Evolutionary conservation across 1,140 invertebrate species (phyloP), one percentile per base, ranked within the genome.

Genomic region (Luehdorfia chinensis): DNA sequence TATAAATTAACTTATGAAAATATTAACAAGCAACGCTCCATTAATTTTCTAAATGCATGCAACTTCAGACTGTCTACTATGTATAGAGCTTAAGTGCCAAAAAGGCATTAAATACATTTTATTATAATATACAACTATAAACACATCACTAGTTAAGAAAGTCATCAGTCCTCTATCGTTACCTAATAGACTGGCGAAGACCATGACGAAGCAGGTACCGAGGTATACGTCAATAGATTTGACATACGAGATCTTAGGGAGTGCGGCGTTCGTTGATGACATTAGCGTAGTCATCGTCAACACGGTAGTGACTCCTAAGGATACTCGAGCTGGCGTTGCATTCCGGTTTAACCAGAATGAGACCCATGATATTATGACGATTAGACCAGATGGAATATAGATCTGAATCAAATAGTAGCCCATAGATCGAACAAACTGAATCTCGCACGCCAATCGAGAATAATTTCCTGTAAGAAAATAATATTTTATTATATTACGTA

Each of bases 331-430:
- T 57, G 97, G 97, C 50, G 97, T 98, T 59, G 97, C 97, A 87
- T 97, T 97, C 75, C 96, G 92, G 88, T 98, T 90, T 67, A 90
- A 74, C 95, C 95, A 97, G 90, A 97, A 97, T 75, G 94, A 96
- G 73, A 99, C 97, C 97, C 97, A 99, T 65, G 96, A 98, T 88
- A 99, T 98, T 87, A 98, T 97, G 85, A 99, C 97, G 88, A 99
- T 99, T 78, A 99, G 92, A 80, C 96, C 95, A 79, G 97, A 98
- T 65, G 97, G 97, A 89, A 99, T 98, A 90, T 99, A 99, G 87
- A 99, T 99, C 90, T 99, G 98, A 89, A 99, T 99, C 70, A 99
- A 90, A 90, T 99, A 99, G 92, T 99, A 99, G 69, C 97, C 97
- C 94, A 99, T 97, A 61, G 96, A 97, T 54, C 97, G 92, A 47